A percentile compares a stretch with the other conserved stretches of the same genome.
These are phyloP conservation scores for Capitella teleta DNA, from an alignment of 1,140 invertebrate species.

Conservation along the genomic window DNA sequence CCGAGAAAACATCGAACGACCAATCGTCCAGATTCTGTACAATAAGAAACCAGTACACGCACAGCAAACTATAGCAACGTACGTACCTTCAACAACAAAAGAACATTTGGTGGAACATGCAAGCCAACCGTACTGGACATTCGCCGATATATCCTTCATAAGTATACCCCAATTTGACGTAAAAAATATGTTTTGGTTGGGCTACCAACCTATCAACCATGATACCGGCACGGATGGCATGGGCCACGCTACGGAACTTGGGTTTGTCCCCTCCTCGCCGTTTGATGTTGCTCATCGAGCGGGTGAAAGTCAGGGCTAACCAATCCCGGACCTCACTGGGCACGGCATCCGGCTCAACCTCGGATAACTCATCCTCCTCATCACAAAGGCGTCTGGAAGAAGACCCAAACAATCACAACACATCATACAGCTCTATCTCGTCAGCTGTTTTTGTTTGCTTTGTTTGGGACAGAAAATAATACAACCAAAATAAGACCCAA, in stretches of 20 bases:
- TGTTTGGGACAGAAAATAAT: too few species aligned
- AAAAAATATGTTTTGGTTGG: too few species aligned
- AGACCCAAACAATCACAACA: not conserved
- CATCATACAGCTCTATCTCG: not conserved
- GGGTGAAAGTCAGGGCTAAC: constrained; percentile 93
- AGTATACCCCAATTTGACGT: too few species aligned
- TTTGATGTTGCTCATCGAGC: constrained; percentile 43
- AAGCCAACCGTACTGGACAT: constrained; percentile 68
- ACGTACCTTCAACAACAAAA: constrained; percentile 71
- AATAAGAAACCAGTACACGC: not conserved
- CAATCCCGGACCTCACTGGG: constrained; percentile 91
- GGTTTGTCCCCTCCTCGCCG: constrained; percentile 44
- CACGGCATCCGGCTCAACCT: constrained; percentile 89
- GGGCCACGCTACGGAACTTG: constrained; percentile 83
- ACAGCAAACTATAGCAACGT: not conserved
- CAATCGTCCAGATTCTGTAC: constrained; percentile 66
- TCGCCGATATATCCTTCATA: constrained; percentile 64
- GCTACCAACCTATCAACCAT: constrained; percentile 74
- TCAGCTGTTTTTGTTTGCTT: too few species aligned
- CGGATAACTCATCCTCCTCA: constrained; percentile 81
- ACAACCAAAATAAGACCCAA: too few species aligned
- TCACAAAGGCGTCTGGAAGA: constrained; percentile 6
- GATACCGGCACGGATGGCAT: constrained; percentile 91
- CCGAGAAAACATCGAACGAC: constrained; percentile 87
- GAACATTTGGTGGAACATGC: constrained; percentile 82